These are phyloP conservation scores for Oryzias sinensis DNA, from an alignment of 2,797 vertebrate genomes.

Conservation along the genomic window DNA sequence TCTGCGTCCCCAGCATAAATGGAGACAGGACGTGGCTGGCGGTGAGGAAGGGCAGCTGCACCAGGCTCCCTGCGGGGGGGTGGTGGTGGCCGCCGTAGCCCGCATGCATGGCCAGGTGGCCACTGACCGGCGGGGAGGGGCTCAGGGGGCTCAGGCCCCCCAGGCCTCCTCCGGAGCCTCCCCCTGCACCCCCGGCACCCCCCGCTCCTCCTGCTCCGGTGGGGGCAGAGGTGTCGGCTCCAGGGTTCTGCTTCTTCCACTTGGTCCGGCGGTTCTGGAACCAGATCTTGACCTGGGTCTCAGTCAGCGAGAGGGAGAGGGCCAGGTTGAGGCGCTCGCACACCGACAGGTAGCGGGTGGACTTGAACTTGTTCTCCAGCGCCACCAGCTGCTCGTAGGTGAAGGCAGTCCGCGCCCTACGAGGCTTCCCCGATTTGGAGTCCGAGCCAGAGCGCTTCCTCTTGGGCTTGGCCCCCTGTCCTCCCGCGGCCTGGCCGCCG, in stretches of 20 bases:
- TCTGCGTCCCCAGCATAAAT: conserved; percentile 94
- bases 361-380: conserved; percentile 96
- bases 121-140: conserved; percentile 88
- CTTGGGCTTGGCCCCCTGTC: conserved; percentile 83
- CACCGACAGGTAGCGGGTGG: conserved; percentile 91
- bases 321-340: conserved; percentile 93
- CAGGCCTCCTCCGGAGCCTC: conserved; percentile 70
- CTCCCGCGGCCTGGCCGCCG: conserved; percentile 35
- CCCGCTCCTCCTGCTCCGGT: conserved; percentile 70
- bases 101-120: conserved; percentile 88
- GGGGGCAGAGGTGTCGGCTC: conserved; percentile 92
- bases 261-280: conserved; percentile 95
- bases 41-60: conserved; percentile 92
- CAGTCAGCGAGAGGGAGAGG: conserved; percentile 89
- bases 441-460: conserved; percentile 93
- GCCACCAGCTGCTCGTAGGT: conserved; percentile 95
- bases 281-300: conserved; percentile 96
- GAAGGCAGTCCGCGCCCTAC: conserved; percentile 91
- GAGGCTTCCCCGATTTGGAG: conserved; percentile 92
- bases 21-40: conserved; percentile 93
- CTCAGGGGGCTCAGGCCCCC: conserved; percentile 89
- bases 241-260: conserved; percentile 97
- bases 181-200: conserved; percentile 55
- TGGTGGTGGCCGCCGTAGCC: conserved; percentile 84
- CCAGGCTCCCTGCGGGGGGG: conserved; percentile 82